Evolutionary conservation across 2,888 invertebrate species (phyloP), one percentile per base, ranked within the genome.

Genomic region (Lamellibrachia columna): DNA sequence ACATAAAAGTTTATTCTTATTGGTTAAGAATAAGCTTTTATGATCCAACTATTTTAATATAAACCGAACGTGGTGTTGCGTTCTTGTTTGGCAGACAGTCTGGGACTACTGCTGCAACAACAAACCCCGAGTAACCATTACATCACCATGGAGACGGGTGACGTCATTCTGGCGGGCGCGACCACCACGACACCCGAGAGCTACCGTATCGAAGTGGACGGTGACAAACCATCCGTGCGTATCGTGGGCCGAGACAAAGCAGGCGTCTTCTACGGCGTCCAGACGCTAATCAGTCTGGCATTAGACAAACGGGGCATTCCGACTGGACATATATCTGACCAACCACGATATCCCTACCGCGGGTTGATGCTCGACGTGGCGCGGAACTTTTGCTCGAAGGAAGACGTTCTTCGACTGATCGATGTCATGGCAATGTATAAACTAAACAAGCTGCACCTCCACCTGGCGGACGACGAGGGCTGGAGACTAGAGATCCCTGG

Each of bases 401-500:
- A 92, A 53, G 92, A 92, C 28, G 90, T 90, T 40, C 6, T 93
- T 53, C 94, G 94, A 28, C 93, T 95, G n/a, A 93, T 96, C 53
- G 95, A 96, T 28, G 94, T 94, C 7, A 96, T 96, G 96, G 94
- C 95, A 0, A 94, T 94, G 94, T 96, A 96, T 94, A 96, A 96
- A 93, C 92, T 96, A 93, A 96, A 96, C 94, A 95, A 94, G 92
- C 94, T 96, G 3, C 96, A 96, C 93, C 94, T 96, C 7, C 96
- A 96, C 93, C 93, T 96, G 52, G 94, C 96, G 2, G 96, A 96
- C 90, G 96, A 96, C 93, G 96, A 96, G 93, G 96, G 95, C 0
- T 96, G 96, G 96, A 93, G 96, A 53, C 93, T 96, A 0, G 95
- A 96, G 93, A 96, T 96, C 1, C 96, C 95, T 0, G 96, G 95